Base-by-base conservation (phyloP, 2,888 invertebrate species). In the Drosophila pseudotalamancana region DNA sequence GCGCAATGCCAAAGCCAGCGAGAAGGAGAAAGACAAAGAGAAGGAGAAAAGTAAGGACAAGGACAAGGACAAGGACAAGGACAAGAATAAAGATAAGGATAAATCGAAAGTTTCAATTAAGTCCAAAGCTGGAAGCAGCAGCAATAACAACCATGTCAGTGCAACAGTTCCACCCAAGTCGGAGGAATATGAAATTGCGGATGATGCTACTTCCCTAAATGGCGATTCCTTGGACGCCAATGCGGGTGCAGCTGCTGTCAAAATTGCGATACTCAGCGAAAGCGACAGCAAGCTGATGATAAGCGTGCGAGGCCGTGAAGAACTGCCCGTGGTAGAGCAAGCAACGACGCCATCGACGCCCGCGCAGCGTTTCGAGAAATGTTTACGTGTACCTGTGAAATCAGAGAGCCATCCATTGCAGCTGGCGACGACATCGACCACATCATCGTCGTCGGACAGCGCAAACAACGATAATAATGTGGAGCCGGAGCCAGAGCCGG, bases 221-320 rank as follows among this genome's bases (percentile, higher is more conserved):
- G 92, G 88, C 4, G 89, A 90, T n/a, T 43, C 74, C 1, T 14
- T 34, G 14, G 50, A 57, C 12, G 34, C 49, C 14, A 19, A 12
- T n/a, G 68, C 54, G 18, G 48, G 54, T 6, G 72, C 88, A 37
- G 66, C 80, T 55, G 83, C 90, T 42, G 85, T 90, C 88, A 93
- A 92, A 92, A 92, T 92, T 92, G 92, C 91, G 75, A 89, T 91
- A 91, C 88, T 92, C 74, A 80, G 92, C 88, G 87, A 93, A 89
- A 86, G 89, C 85, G 90, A 93, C 86, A 72, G 92, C 45, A 89
- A 90, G 62, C 84, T 89, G 1, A 90, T 92, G 88, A 92, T 93
- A 18, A 93, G 92, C 19, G 94, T 94, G 25, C 93, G 95, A 75
- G 95, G 95, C 11, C 94, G 93, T 87, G 95, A 95, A 89, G 96